Evolutionary conservation across 2,888 invertebrate species (phyloP), one percentile per base, ranked within the genome.

Genomic region (Aleiodes alternator): DNA sequence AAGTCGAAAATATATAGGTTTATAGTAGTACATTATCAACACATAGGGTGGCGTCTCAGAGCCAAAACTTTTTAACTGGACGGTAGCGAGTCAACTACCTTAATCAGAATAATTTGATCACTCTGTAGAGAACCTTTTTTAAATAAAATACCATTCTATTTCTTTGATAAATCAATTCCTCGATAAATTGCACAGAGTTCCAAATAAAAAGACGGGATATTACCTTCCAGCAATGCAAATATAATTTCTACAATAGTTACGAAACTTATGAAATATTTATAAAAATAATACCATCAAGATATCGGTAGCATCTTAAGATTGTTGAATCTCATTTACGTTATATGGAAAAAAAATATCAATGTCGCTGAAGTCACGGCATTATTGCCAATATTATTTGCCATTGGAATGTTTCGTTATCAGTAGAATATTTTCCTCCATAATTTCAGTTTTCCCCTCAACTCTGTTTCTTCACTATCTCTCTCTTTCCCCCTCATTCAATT

Each of bases 361-460:
- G 48, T 48, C 34, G 55, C 16, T 50, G 34, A n/a, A 72, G 50
- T 50, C 38, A 31, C 14, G 43, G 66, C 43, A 56, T 66, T 72
- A 72, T 72, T 56, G 64, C 53, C 66, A 23, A 66, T 56, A 72
- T 66, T 66, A 72, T 72, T 48, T 11, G 53, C 23, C n/a, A 14
- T 72, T 55, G 23, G 56, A 72, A 56, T 72, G 31, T 43, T 43
- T n/a, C 56, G 66, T 72, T 72, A 66, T 66, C 64, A 66, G 53
- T 38, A 12, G 12, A 23, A 50, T 9, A 43, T 43, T 43, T 43
- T 43, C 43, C 11, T 43, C 43, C 43, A 43, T 43, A 43, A 43
- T 43, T 43, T 11, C 43, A 43, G 0, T 57, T 59, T 48, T 71
- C 31, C 51, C 9, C 14, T 29, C 48, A 48, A 29, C 43, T 31